Evolutionary conservation across 2,888 invertebrate species (phyloP), one percentile per base, ranked within the genome.

Genomic region (Catocala nupta): DNA sequence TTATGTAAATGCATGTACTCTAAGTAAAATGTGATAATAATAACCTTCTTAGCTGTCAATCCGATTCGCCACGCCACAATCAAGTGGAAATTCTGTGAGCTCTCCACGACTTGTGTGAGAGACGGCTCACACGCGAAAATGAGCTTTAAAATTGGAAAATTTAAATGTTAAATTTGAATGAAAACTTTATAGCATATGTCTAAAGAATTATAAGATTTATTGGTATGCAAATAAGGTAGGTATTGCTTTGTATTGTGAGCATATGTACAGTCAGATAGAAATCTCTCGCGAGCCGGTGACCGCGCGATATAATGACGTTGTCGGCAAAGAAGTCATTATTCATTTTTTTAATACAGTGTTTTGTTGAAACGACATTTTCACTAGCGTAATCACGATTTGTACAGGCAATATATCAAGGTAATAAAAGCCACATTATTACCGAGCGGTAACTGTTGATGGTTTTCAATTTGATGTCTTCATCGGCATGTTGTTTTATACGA

Each of bases 341-440:
- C 93, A 93, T 93, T 93, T 93, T 93, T 93, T 93, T 93, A 92
- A 93, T 92, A 90, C 91, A 90, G 86, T 90, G 91, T 92, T 92
- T 92, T 92, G 93, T 92, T 90, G 91, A 92, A 92, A 89, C 90
- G 93, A 93, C 93, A 93, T 92, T 92, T 93, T 91, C 93, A 93
- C 93, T 93, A 90, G 90, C 81, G 89, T 91, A 91, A 92, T 92
- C 92, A 92, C 88, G 90, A 90, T 89, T 89, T 87, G 91, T 89
- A 89, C 88, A 87, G 87, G 91, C 88, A 89, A 91, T 91, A 90
- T 88, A 92, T 92, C 91, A 92, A 89, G 83, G 87, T 86, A 88
- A 91, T 92, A 91, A 90, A 91, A 81, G 85, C 80, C 81, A 85
- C 80, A 86, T 90, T 91, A 90, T 88, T 85, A 86, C 80, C 60